These are phyloP conservation scores for Prunella himalayana DNA, from an alignment of 2,113 vertebrate genomes.

Conservation along the genomic window DNA sequence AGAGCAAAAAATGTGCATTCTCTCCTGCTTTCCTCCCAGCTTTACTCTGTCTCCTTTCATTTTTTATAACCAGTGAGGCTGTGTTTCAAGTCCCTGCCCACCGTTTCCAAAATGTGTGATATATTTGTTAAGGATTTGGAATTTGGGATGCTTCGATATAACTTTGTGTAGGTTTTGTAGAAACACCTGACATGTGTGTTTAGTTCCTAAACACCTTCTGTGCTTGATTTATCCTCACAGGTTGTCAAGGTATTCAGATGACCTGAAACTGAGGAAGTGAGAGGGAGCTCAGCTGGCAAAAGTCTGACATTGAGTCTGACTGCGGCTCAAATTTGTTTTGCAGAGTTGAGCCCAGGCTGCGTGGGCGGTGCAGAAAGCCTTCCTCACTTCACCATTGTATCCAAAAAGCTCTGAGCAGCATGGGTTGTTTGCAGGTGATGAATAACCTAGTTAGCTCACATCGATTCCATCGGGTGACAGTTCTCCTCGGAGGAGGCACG, in stretches of 20 bases:
- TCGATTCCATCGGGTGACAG: neutral
- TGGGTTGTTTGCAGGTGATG: slow-evolving; percentile 12
- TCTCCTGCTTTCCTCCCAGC: neutral
- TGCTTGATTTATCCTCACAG: slow-evolving; percentile 65
- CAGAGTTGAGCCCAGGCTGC: slow-evolving; percentile 37
- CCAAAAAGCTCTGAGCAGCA: slow-evolving; percentile 15
- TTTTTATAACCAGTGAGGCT: neutral
- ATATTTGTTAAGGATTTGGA: slow-evolving; percentile 3
- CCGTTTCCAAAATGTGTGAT: slow-evolving; percentile 4
- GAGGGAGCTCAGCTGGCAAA: slow-evolving; percentile 62
- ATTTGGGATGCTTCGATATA: slow-evolving; percentile 32
- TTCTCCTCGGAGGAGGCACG: neutral
- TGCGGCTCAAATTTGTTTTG: slow-evolving; percentile 38
- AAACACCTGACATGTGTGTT: slow-evolving; percentile 55
- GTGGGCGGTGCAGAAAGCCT: slow-evolving; percentile 48
- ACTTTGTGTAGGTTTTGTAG: slow-evolving; percentile 21
- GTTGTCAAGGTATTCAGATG: slow-evolving; percentile 61
- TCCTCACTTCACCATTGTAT: slow-evolving; percentile 39
- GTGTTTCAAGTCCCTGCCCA: slow-evolving; percentile 7
- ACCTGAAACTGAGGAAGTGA: slow-evolving; percentile 59
- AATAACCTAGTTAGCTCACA: slow-evolving; percentile 49
- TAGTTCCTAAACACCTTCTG: slow-evolving; percentile 59
- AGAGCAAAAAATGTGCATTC: neutral
- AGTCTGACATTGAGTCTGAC: slow-evolving; percentile 62
- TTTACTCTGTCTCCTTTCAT: slow-evolving; percentile 7